Conservation (phyloP, 37 sponge, comb jelly and placozoan genomes). For the Diacarnus erythraeanus region DNA sequence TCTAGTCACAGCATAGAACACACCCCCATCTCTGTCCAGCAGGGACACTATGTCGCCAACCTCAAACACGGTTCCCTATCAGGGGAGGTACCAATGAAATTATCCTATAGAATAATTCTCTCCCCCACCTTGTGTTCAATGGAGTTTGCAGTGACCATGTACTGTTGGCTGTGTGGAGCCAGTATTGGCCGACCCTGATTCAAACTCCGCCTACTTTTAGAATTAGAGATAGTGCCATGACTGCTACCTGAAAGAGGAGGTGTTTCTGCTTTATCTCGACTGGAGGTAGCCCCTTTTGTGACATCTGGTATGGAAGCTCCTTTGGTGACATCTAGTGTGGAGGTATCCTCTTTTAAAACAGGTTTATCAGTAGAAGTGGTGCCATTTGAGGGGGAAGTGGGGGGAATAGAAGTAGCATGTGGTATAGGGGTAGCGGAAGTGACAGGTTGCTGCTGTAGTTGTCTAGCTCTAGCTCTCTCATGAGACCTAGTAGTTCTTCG, state of each 20-base stretch:
- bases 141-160: constrained; percentile 33
- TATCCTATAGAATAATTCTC: not conserved
- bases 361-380: not conserved
- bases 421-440: not conserved
- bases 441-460: constrained; percentile 11
- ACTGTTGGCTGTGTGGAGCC: constrained; percentile 32
- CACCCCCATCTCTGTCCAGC: constrained; percentile 59
- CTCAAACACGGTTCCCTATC: constrained; percentile 64
- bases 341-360: not conserved
- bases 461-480: constrained; percentile 25
- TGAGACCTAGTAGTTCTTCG: constrained; percentile 28
- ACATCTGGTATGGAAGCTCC: not conserved
- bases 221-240: not conserved
- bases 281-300: not conserved
- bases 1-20: constrained; percentile 67
- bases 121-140: constrained; percentile 44
- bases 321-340: not conserved
- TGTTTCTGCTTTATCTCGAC: not conserved
- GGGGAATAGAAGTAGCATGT: not conserved
- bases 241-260: not conserved
- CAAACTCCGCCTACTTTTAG: not conserved
- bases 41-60: constrained; percentile 80
- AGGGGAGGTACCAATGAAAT: not conserved
- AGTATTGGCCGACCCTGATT: constrained; percentile 1
- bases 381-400: not conserved